A percentile compares a stretch with the other conserved stretches of the same genome.
phyloP scores from a whole-genome alignment of 2,113 vertebrate genomes.

The Tragelaphus imberbis region DNA sequence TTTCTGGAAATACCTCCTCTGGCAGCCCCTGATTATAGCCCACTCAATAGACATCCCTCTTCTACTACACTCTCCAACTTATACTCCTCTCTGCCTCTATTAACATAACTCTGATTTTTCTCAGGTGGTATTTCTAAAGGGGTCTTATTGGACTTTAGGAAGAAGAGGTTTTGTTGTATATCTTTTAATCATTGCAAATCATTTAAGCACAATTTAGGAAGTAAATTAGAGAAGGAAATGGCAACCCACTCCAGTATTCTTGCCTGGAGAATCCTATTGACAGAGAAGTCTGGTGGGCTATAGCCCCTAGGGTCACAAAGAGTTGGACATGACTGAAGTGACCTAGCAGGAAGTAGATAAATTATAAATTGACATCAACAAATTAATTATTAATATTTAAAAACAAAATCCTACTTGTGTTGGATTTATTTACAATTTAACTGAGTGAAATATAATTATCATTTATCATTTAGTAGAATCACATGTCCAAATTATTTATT shows the following conservation, averaged over 20 bases:
- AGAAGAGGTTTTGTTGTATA: not conserved
- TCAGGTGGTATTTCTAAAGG: not conserved
- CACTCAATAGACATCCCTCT: not conserved
- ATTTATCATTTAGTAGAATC: not conserved
- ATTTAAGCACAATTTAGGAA: not conserved
- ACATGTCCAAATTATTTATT: not conserved
- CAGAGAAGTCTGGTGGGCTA: not conserved
- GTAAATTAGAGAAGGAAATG: not conserved
- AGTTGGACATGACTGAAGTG: not conserved
- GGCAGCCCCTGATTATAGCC: not conserved
- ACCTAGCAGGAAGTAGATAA: not conserved
- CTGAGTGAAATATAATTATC: not conserved
- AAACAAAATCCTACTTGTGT: not conserved
- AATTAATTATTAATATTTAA: not conserved
- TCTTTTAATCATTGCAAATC: not conserved
- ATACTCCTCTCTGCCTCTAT: not conserved
- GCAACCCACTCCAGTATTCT: not conserved
- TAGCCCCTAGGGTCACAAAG: not conserved
- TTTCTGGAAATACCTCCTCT: not conserved
- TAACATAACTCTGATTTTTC: not conserved
- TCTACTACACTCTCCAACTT: not conserved
- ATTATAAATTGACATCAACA: not conserved
- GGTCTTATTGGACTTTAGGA: not conserved
- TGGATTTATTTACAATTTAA: not conserved
- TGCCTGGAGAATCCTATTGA: not conserved